Evolutionary conservation across 1,140 invertebrate genomes (phyloP), one percentile per base, ranked within the genome.

Genomic region (Microplitis demolitor): DNA sequence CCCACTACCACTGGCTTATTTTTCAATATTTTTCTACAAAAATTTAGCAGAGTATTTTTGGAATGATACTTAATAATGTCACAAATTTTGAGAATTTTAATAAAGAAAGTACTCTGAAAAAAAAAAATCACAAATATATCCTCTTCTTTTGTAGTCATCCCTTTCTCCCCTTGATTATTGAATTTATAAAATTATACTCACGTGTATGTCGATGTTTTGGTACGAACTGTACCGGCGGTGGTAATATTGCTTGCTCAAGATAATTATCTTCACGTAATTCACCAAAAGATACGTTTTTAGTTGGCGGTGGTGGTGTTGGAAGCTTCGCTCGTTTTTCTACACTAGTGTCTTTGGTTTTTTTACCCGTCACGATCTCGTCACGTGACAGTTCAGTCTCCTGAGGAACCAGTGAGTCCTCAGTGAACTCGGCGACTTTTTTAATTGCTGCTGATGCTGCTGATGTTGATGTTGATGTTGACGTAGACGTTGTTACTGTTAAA

Each of bases 251-350:
- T 51, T 86, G 83, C 54, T 85, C 84, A 31, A 82, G 76, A 75
- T 82, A 85, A 69, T 61, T 80, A 62, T 84, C 82, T 60, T 84
- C 83, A 69, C 83, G 80, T 16, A 82, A 70, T 72, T 87, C 85
- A 33, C 86, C 84, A 54, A 88, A 88, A 9, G 86, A 87, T 16
- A 88, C 87, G 56, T 88, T 87, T 60, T 88, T 87, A 0, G 80
- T 37, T 16, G 78, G 73, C 1, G 85, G 81, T 2, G 86, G 83
- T 13, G 86, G 66, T 9, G 87, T 88, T 13, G 86, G 84, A 4
- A 87, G 77, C 13, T 80, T 78, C 4, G 82, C 77, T 33, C 79
- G 74, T 6, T 79, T 78, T 45, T 80, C 79, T 16, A 74, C 75
- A 24, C 2, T 45, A 62, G 78, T 81, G 39, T 77, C 71, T 31